These are phyloP conservation scores for Streptopelia turtur DNA, from an alignment of 2,797 vertebrate species.

Conservation along the genomic window DNA sequence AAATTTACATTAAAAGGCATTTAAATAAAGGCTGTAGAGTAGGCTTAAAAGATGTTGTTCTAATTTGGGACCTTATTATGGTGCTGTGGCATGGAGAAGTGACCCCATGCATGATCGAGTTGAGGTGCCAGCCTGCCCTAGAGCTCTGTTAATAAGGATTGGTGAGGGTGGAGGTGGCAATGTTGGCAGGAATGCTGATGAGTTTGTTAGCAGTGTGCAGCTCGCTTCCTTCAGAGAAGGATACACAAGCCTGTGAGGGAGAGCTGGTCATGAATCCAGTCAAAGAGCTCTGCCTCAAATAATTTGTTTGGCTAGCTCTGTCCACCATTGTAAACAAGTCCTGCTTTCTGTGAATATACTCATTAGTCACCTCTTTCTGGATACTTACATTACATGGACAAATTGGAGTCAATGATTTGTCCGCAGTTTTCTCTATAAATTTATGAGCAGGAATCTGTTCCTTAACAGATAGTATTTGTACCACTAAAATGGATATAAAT, in stretches of 20 bases:
- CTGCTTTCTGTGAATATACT: background rate
- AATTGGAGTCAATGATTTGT: background rate
- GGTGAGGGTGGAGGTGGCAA: background rate
- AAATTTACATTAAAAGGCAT: constrained; percentile 59
- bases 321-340: background rate
- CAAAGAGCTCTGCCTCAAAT: background rate
- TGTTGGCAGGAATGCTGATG: constrained; percentile 42
- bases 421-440: background rate
- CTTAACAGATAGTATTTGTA: background rate
- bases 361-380: background rate
- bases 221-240: background rate
- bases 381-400: background rate
- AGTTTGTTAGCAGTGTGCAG: constrained; percentile 14
- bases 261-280: background rate
- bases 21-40: constrained; percentile 55
- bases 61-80: constrained; percentile 31
- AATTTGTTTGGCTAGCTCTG: constrained; percentile 2
- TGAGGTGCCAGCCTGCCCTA: constrained; percentile 29
- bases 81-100: constrained; percentile 6
- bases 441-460: background rate
- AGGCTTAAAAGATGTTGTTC: constrained; percentile 13
- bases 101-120: constrained; percentile 24
- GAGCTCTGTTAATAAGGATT: constrained; percentile 48
- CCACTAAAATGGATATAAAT: background rate
- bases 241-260: background rate